Evolutionary conservation across 2,888 invertebrate species (phyloP).

Genomic region (Meteorus cinctellus): DNA sequence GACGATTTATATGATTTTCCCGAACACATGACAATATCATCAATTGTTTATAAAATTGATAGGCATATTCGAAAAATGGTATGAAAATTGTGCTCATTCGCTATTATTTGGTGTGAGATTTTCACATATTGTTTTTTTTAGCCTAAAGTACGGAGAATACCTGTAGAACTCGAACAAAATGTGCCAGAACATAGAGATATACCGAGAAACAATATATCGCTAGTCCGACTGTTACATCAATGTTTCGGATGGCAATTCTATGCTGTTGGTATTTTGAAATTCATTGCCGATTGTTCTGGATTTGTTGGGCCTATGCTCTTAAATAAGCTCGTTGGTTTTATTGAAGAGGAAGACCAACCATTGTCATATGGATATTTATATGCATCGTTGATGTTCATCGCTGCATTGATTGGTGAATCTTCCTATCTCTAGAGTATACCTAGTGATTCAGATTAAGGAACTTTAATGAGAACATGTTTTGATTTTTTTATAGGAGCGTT

Average conservation of each 20-base stretch:
- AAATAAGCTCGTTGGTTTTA: slow-evolving; percentile 85
- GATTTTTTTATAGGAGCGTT: slow-evolving; percentile 78
- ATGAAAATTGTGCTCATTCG: slow-evolving; percentile 22
- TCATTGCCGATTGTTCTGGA: slow-evolving; percentile 86
- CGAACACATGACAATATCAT: slow-evolving; percentile 77
- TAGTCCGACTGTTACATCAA: slow-evolving; percentile 82
- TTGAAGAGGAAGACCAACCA: slow-evolving; percentile 83
- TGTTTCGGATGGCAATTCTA: slow-evolving; percentile 90
- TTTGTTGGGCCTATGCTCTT: slow-evolving; percentile 94
- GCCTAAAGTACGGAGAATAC: slow-evolving; percentile 42
- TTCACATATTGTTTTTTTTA: slow-evolving; percentile 42
- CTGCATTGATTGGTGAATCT: slow-evolving; percentile 81
- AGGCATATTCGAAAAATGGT: slow-evolving; percentile 73
- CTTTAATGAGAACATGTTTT: too few species aligned
- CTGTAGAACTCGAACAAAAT: slow-evolving; percentile 42
- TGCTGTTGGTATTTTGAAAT: slow-evolving; percentile 86
- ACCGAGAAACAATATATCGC: slow-evolving; percentile 73
- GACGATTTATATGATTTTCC: slow-evolving; percentile 92
- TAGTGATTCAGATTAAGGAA: too few species aligned
- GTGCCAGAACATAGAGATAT: slow-evolving; percentile 46
- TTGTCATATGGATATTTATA: slow-evolving; percentile 79
- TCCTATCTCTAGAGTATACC: slow-evolving; percentile 51
- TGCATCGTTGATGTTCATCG: slow-evolving; percentile 79
- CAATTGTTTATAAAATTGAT: slow-evolving; percentile 79
- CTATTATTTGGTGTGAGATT: background rate